A percentile compares a stretch with the other conserved stretches of the same genome.
Conservation (phyloP, 1,140 invertebrate genomes). For the Steinernema feltiae region DNA sequence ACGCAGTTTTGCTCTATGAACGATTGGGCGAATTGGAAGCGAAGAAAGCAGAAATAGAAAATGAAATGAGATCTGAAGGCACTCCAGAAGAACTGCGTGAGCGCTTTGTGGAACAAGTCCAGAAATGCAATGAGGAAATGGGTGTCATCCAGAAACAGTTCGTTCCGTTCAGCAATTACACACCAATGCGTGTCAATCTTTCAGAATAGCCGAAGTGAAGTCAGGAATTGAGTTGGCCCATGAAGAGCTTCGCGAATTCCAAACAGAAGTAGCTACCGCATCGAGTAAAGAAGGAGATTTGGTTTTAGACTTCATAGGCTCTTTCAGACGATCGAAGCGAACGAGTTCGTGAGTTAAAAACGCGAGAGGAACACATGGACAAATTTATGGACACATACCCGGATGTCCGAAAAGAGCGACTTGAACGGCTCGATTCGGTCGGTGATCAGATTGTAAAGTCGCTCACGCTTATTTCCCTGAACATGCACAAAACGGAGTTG, state of each 20-base stretch:
- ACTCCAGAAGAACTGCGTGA: not conserved
- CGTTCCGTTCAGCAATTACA: not conserved
- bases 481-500: not conserved
- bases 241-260: conserved; percentile 5
- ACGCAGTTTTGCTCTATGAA: not conserved
- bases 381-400: conserved; percentile 6
- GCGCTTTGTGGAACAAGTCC: not conserved
- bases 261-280: not conserved
- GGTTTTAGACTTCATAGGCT: not conserved
- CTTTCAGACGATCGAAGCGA: not conserved
- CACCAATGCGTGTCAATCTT: not conserved
- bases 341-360: not conserved
- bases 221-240: not conserved
- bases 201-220: not conserved
- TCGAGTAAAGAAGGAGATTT: not conserved
- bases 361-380: not conserved
- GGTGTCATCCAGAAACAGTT: conserved; percentile 4
- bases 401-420: not conserved
- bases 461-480: not conserved
- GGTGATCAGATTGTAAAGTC: not conserved
- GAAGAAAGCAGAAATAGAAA: not conserved
- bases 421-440: not conserved
- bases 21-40: not conserved
- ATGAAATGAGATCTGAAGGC: not conserved
- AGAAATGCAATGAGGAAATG: not conserved